Base-by-base conservation (phyloP, 2,113 vertebrate genomes). In the Lamprotornis superbus region DNA sequence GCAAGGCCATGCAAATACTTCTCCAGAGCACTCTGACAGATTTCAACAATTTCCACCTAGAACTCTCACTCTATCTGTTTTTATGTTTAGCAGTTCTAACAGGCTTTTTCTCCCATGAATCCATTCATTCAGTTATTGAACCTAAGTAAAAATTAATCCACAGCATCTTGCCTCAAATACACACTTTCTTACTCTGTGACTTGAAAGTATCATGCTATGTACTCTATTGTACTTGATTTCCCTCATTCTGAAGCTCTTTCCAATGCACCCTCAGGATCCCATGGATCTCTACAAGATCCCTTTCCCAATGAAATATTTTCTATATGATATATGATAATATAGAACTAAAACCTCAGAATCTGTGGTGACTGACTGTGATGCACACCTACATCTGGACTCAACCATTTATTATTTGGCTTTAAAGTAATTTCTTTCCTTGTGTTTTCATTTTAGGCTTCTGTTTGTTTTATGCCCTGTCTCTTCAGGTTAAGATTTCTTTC, bases 401-500 rank as follows among this genome's bases (percentile, higher is more conserved):
- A 73, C 28, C 55, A 64, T 93, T 95, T 89, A 52, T 85, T 97
- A 92, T 95, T 95, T 87, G 88, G 33, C 12, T 89, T 95, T 86
- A 87, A 90, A 93, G 82, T 35, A 37, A 75, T 96, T 95, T 85
- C 31, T 94, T 96, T 93, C 53, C 35, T 61, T 95, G 80, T 89
- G 21, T 37, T 92, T 40, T 83, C 46, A 59, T 73, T 89, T 90
- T 67, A 49, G 19, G 12, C 50, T 94, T 96, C 87, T 89, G 24
- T 89, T 78, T 92, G 67, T 27, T 97, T 97, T 94, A 94, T 87
- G 42, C 33, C 75, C 35, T 93, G 46, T 94, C 69, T 89, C 85
- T 97, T 95, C 78, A 89, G 25, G 64, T 97, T 96, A 94, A 95
- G 83, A 86, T 95, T 83, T 57, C 70, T 94, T 96, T 89, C 55